Conservation (phyloP, 2,888 invertebrate genomes). For the Leuctra nigra region DNA sequence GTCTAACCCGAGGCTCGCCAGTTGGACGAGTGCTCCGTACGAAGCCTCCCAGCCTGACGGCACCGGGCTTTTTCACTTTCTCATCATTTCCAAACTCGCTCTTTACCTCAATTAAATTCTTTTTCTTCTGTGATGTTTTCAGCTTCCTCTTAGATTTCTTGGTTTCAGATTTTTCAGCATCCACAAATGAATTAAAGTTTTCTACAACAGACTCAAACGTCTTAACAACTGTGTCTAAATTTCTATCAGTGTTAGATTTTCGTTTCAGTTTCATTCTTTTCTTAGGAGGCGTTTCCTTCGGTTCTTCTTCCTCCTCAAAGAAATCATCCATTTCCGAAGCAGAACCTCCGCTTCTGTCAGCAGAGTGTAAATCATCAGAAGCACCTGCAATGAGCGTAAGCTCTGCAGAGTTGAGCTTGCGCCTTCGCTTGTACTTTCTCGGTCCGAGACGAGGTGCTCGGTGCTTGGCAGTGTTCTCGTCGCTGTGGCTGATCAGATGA, state of each 20-base stretch:
- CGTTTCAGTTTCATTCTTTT: slow-evolving; percentile 37
- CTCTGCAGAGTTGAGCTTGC: slow-evolving; percentile 64
- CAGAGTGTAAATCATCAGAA: slow-evolving; percentile 10
- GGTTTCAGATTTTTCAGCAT: slow-evolving; percentile 24
- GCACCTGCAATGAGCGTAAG: slow-evolving; percentile 35
- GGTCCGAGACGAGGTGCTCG: slow-evolving; percentile 72
- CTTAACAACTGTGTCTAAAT: slow-evolving; percentile 43
- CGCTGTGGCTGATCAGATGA: slow-evolving; percentile 79
- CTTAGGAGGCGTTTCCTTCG: background rate
- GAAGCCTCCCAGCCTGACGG: slow-evolving; percentile 23
- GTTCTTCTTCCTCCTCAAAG: background rate
- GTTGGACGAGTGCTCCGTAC: slow-evolving; percentile 25
- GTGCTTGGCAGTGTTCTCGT: slow-evolving; percentile 75
- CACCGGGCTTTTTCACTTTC: background rate
- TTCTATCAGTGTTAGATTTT: slow-evolving; percentile 38
- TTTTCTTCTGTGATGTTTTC: slow-evolving; percentile 19
- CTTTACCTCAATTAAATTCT: slow-evolving; percentile 1
- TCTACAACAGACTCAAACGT: slow-evolving; percentile 45
- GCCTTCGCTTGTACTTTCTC: slow-evolving; percentile 71
- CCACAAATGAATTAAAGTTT: slow-evolving; percentile 39
- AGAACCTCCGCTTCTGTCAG: slow-evolving; percentile 33
- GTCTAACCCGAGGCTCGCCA: slow-evolving; percentile 24
- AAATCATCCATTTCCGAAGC: slow-evolving; percentile 39
- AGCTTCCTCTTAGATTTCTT: slow-evolving; percentile 26
- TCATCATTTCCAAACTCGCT: slow-evolving; percentile 9